Conservation (phyloP, 2,113 vertebrate genomes). For the Sciurus niger region DNA sequence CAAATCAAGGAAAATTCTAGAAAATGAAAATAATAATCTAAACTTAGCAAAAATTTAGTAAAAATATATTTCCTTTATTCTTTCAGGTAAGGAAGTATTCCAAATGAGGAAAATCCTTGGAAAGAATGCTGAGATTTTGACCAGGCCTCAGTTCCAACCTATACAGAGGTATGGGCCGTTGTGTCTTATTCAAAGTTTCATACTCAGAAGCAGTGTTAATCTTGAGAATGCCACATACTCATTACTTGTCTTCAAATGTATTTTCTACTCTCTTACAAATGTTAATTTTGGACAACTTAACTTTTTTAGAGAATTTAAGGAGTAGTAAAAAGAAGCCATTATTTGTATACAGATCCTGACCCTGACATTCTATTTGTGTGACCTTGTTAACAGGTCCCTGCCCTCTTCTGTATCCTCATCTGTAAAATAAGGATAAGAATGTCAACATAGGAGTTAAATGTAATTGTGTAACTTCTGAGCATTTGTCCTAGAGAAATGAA, state of each 20-base stretch:
- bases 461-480: constrained; percentile 18
- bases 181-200: constrained; percentile 36
- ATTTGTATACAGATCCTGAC: constrained; percentile 4
- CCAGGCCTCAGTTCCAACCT: constrained; percentile 50
- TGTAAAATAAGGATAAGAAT: background rate
- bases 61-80: constrained; percentile 59
- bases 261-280: background rate
- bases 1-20: constrained; percentile 25
- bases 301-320: constrained; percentile 10
- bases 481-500: constrained; percentile 44
- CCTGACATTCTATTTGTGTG: background rate
- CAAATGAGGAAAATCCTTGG: constrained; percentile 62
- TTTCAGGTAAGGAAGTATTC: constrained; percentile 71
- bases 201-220: background rate
- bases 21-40: constrained; percentile 48
- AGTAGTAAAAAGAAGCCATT: background rate
- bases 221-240: background rate
- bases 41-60: background rate
- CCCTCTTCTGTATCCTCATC: background rate
- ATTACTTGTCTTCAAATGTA: constrained; percentile 3
- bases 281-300: background rate
- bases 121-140: constrained; percentile 67
- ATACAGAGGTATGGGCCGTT: constrained; percentile 35
- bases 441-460: constrained; percentile 35
- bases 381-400: background rate